Evolutionary conservation across 2,113 vertebrate species (phyloP), one percentile per base, ranked within the genome.

Genomic region (Carassius auratus): DNA sequence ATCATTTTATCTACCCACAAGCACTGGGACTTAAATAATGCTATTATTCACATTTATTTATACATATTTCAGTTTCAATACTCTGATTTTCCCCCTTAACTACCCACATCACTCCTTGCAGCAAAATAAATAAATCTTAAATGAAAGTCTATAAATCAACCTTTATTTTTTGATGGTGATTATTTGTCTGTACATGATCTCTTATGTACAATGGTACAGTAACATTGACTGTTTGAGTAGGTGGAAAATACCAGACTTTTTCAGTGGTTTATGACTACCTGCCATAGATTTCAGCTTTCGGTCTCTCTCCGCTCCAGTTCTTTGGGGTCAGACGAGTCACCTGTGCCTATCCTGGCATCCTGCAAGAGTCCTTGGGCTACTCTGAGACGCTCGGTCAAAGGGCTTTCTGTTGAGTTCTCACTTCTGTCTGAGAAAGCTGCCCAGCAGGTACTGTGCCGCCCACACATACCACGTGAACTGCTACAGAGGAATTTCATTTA

Each of bases 381-480:
- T 77, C 92, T 99, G 74, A 97, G 97, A 83, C 96, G 96, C 88
- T 96, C 97, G 0, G 89, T 99, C 76, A 98, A 96, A 90, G 97
- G 97, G 88, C 94, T 99, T 42, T 99, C 97, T 0, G 96, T 96
- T 76, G 98, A 99, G 90, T 99, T 99, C 15, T 95, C 96, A 0
- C 91, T 97, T 86, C 92, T 99, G 5, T 97, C 97, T 0, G 97
- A 99, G 92, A 99, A 98, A 92, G 97, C 97, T 0, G 95, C 95
- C 26, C 96, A 97, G 85, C 98, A 99, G 96, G 98, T 99, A 93
- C n/a, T 61, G 19, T 69, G 26, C 55, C 81, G 3, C 38, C 55
- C 17, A 57, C 13, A n/a, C 5, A 8, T 0, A 42, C 5, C 59
- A 38, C 5, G 5, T 13, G n/a, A 30, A 73, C 42, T 6, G 30